A percentile compares a stretch with the other conserved stretches of the same genome.
Conservation (phyloP, 2,797 vertebrate genomes). For the Pyrrhura leucotis region DNA sequence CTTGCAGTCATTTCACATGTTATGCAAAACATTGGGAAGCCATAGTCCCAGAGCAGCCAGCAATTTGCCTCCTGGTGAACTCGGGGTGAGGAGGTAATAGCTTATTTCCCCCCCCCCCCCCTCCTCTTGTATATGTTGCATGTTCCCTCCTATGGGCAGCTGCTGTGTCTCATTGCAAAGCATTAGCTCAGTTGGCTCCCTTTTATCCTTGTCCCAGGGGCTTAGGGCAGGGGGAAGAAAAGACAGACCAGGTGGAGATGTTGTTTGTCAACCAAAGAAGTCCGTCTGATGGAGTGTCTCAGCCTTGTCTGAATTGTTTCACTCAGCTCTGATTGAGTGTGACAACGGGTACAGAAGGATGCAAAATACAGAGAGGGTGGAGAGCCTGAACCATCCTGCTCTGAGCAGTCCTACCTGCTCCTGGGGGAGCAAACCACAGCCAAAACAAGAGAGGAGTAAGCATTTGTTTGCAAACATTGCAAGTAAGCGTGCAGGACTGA, state of each 20-base stretch:
- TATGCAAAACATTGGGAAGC: not conserved
- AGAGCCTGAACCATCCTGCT: not conserved
- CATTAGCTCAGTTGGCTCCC: not conserved
- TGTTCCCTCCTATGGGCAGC: not conserved
- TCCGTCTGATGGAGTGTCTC: not conserved
- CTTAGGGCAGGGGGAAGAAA: not conserved
- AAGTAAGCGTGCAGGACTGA: not conserved
- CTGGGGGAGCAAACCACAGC: not conserved
- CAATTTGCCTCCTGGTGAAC: not conserved
- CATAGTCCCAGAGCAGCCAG: not conserved
- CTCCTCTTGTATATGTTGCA: not conserved
- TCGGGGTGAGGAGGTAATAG: not conserved
- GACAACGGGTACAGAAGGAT: not conserved
- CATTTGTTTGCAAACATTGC: not conserved
- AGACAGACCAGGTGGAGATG: not conserved
- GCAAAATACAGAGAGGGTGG: not conserved
- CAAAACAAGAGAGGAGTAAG: not conserved
- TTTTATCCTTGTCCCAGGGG: not conserved
- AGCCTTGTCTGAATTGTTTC: not conserved
- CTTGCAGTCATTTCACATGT: not conserved
- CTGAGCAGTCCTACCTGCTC: not conserved
- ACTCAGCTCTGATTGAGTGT: not conserved
- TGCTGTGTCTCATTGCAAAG: not conserved
- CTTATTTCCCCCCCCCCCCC: accelerated
- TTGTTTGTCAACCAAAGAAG: not conserved